Conservation (phyloP, 1,140 invertebrate species). For the Eumeta japonica region DNA sequence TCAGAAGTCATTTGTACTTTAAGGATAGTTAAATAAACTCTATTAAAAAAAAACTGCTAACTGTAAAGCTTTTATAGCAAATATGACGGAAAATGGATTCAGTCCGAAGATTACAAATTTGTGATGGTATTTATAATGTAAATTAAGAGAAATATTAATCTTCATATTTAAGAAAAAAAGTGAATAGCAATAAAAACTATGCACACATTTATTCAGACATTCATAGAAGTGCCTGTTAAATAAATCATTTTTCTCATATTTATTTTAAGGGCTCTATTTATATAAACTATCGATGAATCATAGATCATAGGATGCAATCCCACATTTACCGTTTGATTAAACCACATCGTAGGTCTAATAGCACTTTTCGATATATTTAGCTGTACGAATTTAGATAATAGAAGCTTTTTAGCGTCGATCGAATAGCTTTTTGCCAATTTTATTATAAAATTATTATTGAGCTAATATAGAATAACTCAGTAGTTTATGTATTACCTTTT, state of each 20-base stretch:
- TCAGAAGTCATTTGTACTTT: too few relatives aligned
- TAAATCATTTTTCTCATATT: constrained; percentile 17
- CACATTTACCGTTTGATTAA: neutral
- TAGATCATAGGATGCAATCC: constrained; percentile 5
- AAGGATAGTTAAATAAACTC: too few relatives aligned
- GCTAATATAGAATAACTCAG: too few relatives aligned
- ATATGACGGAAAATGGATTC: too few relatives aligned
- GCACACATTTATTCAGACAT: constrained; percentile 35
- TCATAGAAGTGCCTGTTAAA: constrained; percentile 46
- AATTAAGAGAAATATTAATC: constrained; percentile 33
- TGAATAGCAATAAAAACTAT: constrained; percentile 30
- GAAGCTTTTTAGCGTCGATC: constrained; percentile 48
- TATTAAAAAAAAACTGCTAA: too few relatives aligned
- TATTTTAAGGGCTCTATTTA: constrained; percentile 43
- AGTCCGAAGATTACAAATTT: too few relatives aligned
- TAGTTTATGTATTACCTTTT: too few relatives aligned
- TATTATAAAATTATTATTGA: too few relatives aligned
- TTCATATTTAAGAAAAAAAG: constrained; percentile 23
- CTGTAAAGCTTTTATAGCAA: too few relatives aligned
- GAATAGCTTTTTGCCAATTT: constrained; percentile 40
- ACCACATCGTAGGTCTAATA: constrained; percentile 15
- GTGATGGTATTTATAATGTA: too few relatives aligned
- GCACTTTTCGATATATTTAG: constrained; percentile 38
- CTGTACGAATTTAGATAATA: too few relatives aligned
- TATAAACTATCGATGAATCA: constrained; percentile 31